Evolutionary conservation across 64 coral and sea anemone genomes (phyloP).

Genomic region (Montipora foliosa): DNA sequence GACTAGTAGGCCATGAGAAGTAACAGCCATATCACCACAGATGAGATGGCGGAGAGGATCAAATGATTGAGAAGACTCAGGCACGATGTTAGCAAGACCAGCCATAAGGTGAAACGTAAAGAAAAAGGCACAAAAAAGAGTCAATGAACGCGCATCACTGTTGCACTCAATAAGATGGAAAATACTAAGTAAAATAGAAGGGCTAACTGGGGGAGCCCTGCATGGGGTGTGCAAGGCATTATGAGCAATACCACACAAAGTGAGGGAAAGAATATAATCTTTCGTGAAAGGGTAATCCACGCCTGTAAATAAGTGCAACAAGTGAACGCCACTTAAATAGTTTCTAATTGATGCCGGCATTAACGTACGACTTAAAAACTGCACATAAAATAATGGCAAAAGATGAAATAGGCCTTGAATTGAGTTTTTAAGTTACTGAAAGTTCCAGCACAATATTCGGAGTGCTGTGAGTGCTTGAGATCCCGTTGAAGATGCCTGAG

Average conservation of each 20-base stretch:
- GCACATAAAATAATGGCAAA: slow-evolving; percentile 4
- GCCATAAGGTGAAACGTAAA: neutral
- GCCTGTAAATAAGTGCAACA: slow-evolving; percentile 1
- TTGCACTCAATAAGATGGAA: neutral
- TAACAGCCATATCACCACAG: neutral
- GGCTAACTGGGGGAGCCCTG: slow-evolving; percentile 1
- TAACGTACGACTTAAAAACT: neutral
- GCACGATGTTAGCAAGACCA: neutral
- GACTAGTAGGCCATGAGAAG: neutral
- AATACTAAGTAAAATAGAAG: neutral
- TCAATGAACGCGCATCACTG: neutral
- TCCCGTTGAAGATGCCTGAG: neutral
- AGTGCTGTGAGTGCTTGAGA: neutral
- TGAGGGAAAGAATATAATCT: slow-evolving; percentile 2
- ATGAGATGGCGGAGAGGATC: neutral
- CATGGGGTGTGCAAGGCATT: slow-evolving; percentile 3
- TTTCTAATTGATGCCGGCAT: neutral
- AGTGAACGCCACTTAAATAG: slow-evolving; percentile 5
- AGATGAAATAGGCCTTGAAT: slow-evolving; percentile 23
- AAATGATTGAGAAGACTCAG: neutral
- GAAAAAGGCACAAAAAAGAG: slow-evolving; percentile 9
- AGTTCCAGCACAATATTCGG: slow-evolving; percentile 14
- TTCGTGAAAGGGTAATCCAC: neutral
- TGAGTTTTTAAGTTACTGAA: slow-evolving; percentile 45
- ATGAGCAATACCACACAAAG: neutral